A percentile compares a stretch with the other conserved stretches of the same genome.
These are phyloP conservation scores for Conus betulinus DNA, from an alignment of 1,140 invertebrate genomes.

Conservation along the genomic window DNA sequence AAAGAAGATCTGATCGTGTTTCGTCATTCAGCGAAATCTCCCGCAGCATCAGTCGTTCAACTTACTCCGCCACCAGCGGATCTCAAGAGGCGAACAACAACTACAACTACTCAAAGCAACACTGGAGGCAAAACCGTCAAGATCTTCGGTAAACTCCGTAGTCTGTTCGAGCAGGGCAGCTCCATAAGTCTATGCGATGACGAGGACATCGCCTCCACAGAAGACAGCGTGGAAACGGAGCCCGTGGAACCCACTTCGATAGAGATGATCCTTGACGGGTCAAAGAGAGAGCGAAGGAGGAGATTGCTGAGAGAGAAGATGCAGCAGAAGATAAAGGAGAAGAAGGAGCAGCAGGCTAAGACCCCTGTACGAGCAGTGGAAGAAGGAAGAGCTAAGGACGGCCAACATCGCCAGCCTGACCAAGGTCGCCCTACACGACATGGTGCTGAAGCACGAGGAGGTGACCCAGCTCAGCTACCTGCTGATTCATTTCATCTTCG, in stretches of 20 bases:
- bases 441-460: constrained; percentile 8
- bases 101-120: not conserved
- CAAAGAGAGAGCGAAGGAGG: not conserved
- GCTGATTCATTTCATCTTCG: constrained; percentile 27
- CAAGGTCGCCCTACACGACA: constrained; percentile 1
- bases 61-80: not conserved
- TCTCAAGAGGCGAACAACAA: not conserved
- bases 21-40: no score
- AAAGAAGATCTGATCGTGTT: no score
- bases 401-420: not conserved
- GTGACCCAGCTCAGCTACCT: not conserved
- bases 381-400: not conserved
- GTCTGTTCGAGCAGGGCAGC: not conserved
- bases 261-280: not conserved
- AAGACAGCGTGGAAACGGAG: not conserved
- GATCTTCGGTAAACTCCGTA: not conserved
- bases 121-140: not conserved
- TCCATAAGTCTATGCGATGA: no score
- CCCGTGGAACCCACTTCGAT: not conserved
- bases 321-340: not conserved
- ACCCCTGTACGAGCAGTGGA: not conserved
- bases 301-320: not conserved
- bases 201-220: no score
- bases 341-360: not conserved
- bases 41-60: no score